phyloP scores from a whole-genome alignment of 2,113 vertebrate species.

The Vulpes lagopus region DNA sequence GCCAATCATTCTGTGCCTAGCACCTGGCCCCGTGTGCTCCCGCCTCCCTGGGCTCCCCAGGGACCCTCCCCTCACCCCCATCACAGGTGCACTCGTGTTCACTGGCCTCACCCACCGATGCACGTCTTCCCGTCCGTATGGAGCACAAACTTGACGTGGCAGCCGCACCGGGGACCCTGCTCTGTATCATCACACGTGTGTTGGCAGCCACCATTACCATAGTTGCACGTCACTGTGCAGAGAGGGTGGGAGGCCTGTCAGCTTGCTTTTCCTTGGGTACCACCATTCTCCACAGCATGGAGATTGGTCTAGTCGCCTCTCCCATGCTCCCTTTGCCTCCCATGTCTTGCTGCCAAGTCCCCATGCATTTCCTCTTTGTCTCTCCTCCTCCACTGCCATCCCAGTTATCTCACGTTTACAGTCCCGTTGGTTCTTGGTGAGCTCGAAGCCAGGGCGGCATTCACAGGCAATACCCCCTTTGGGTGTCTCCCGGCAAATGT shows the following conservation, averaged over 20 bases:
- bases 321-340: neutral
- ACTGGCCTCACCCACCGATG: conserved; percentile 93
- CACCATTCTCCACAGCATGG: neutral
- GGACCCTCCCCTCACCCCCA: neutral
- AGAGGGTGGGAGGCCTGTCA: conserved; percentile 62
- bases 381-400: neutral
- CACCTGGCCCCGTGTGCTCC: neutral
- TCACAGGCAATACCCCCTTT: conserved; percentile 98
- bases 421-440: conserved; percentile 97
- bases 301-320: neutral
- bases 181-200: conserved; percentile 98
- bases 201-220: conserved; percentile 98
- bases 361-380: accelerated
- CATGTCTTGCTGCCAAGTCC: neutral
- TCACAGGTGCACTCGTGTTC: neutral
- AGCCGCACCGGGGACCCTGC: conserved; percentile 96
- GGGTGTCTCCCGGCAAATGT: conserved; percentile 97
- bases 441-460: conserved; percentile 98
- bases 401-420: conserved; percentile 94
- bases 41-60: neutral
- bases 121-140: conserved; percentile 97
- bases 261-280: neutral
- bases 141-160: conserved; percentile 97
- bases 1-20: neutral
- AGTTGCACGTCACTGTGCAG: conserved; percentile 97